These are phyloP conservation scores for Enoplolaimus lenunculus DNA, from an alignment of 2,888 invertebrate species.

Conservation along the genomic window DNA sequence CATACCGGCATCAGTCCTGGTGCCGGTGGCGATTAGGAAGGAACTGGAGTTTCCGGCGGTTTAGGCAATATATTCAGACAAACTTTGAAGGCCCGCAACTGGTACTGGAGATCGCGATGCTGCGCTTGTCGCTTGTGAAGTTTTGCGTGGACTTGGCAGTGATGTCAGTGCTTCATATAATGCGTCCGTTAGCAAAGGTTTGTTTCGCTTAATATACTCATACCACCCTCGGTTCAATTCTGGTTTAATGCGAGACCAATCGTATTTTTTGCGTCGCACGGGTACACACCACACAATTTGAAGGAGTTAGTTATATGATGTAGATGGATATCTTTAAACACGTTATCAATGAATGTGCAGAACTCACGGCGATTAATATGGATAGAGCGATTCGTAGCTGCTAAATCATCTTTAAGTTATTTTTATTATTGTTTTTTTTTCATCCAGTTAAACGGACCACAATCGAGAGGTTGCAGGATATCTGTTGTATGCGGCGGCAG, in stretches of 20 bases:
- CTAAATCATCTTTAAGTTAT: conserved; percentile 2
- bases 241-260: not conserved
- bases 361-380: conserved; percentile 5
- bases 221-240: not conserved
- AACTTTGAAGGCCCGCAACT: not conserved
- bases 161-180: not conserved
- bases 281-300: not conserved
- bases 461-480: conserved; percentile 13
- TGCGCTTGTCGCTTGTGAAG: not conserved
- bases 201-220: not conserved
- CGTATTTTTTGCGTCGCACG: conserved; percentile 7
- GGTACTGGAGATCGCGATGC: not conserved
- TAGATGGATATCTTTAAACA: not conserved
- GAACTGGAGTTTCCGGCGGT: not conserved
- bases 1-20: not conserved
- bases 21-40: not conserved
- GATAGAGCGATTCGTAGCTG: not conserved
- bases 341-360: conserved; percentile 5
- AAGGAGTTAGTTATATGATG: conserved; percentile 2
- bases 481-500: not conserved
- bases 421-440: not conserved
- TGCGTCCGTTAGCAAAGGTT: conserved; percentile 9
- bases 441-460: conserved; percentile 12
- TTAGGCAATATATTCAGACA: not conserved
- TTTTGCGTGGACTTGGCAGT: not conserved